Conservation (phyloP, 2,888 invertebrate genomes). For the Ennomos fuscantarius region DNA sequence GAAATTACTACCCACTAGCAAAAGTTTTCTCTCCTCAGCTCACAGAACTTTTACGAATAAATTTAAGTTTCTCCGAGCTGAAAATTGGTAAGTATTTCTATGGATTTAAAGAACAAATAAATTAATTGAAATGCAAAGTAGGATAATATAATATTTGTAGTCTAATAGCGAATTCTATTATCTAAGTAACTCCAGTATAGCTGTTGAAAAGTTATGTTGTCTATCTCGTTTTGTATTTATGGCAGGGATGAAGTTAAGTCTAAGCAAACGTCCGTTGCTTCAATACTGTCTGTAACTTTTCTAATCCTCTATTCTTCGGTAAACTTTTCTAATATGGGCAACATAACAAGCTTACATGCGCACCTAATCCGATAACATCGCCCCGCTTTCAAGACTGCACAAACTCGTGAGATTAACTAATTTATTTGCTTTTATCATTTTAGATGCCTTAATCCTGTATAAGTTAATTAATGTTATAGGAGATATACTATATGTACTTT, state of each 20-base stretch:
- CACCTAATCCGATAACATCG: conserved; percentile 60
- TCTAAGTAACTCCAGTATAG: not conserved
- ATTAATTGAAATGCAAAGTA: conserved; percentile 37
- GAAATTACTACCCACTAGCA: conserved; percentile 59
- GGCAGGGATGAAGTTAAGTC: conserved; percentile 33
- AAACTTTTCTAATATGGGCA: conserved; percentile 75
- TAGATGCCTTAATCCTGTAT: too few species aligned
- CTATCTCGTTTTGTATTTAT: conserved; percentile 21
- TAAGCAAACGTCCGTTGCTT: conserved; percentile 53
- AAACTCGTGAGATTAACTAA: conserved; percentile 50
- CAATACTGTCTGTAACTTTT: conserved; percentile 64
- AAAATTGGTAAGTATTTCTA: conserved; percentile 62
- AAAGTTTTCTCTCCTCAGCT: conserved; percentile 60
- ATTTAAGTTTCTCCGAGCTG: conserved; percentile 60
- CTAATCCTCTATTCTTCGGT: conserved; percentile 70
- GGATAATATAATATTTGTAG: too few species aligned
- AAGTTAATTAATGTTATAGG: too few species aligned
- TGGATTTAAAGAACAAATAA: conserved; percentile 45
- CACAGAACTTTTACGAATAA: conserved; percentile 61
- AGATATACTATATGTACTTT: too few species aligned
- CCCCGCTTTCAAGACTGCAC: conserved; percentile 45
- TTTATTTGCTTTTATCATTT: conserved; percentile 45
- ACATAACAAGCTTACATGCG: conserved; percentile 69
- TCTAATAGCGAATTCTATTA: not conserved
- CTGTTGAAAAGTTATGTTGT: not conserved